Base-by-base conservation (phyloP, 2,113 vertebrate genomes). In the Cariama cristata region DNA sequence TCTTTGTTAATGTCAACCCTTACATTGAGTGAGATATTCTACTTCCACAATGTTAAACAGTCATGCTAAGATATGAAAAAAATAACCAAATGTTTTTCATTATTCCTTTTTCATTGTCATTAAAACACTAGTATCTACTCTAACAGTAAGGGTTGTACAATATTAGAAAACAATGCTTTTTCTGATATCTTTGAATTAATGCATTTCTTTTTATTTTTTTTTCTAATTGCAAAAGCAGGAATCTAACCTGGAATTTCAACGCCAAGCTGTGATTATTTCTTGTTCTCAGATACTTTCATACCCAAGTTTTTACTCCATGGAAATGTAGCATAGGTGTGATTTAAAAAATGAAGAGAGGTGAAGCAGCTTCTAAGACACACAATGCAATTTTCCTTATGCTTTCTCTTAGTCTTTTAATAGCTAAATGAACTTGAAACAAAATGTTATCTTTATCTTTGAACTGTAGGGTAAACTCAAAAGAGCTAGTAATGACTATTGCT, bases 401-500 rank as follows among this genome's bases (percentile, higher is more conserved):
- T 81, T 75, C 38, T 67, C 8, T 60, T 72, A 55, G 8, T 26
- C 12, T 93, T 94, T 83, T 60, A 88, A 53, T 44, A 76, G 9
- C 8, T 52, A 72, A 76, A 86, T 56, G 23, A 83, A 44, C 30
- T 68, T 75, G 40, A 38, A 83, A 47, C 5, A 68, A 87, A 87
- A 75, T 8, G 1, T 44, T 88, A 44, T 16, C 6, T 82, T 95
- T 86, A 49, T 58, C 40, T 73, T 92, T 76, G 23, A 86, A 68
- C 5, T 0, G 0, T 56, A 79, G 47, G 0, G 2, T 47, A 62
- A 80, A 74, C 21, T 58, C 35, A 89, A 80, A 73, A 52, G 14
- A 74, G 1, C 3, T 73, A 52, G 2, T 32, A 76, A 68, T 64
- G 23, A 33, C 44, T 60, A 8, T 24, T 58, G 26, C 30, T 84